Evolutionary conservation across 2,113 vertebrate species (phyloP), one percentile per base, ranked within the genome.

Genomic region (Cavia aperea): DNA sequence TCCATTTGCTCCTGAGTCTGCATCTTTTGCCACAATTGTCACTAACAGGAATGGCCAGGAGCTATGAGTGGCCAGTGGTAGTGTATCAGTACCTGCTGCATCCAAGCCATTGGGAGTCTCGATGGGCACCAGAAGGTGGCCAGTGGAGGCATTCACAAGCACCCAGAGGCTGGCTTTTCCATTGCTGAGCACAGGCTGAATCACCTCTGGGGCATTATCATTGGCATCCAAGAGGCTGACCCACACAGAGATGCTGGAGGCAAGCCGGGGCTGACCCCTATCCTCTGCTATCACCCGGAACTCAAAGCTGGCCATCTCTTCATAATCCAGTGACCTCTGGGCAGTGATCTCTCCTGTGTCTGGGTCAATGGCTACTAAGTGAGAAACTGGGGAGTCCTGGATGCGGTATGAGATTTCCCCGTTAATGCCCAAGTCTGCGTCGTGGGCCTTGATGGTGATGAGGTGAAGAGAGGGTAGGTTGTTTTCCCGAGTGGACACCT

Each of bases 351-450:
- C 96, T 2, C 99, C 99, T 1, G 97, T 98, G 82, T 89, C 96
- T 7, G 98, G 97, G 60, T 99, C 97, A 0, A 99, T 96, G 1
- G 98, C 97, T 93, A 99, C 97, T 90, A 98, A 92, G 39, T 96
- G 94, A 2, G 93, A 97, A 68, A 97, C 93, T 4, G 96, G 96
- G 10, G 97, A 93, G 60, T 98, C 97, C 7, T 14, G 96, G 89
- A 99, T 98, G 78, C 94, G 98, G 94, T 99, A 99, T 11, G 98
- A 98, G 83, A 99, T 95, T 94, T 97, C 96, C 33, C 99, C 98
- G 0, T 98, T 99, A 78, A 97, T 96, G 39, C 98, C 98, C 92
- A 98, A 78, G 96, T 99, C 99, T 0, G 97, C 96, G 49, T 99
- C 99, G 0, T 97, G 96, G 91, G 99, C 99, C 24, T 75, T 95